These are phyloP conservation scores for Lagodon rhomboides DNA, from an alignment of 2,797 vertebrate species.

Conservation along the genomic window DNA sequence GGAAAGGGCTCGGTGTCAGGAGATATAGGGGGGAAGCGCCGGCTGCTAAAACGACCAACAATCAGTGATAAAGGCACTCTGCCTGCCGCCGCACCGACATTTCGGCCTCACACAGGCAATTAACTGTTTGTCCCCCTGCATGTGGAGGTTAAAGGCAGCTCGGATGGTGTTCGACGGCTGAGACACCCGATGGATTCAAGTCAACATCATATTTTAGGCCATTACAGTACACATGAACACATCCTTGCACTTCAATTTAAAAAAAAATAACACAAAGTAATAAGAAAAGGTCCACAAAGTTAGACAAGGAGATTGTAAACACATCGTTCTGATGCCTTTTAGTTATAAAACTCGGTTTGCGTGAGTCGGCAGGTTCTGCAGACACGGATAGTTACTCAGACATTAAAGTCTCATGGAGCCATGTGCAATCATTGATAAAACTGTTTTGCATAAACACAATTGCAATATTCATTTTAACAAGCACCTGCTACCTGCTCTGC, in stretches of 20 bases:
- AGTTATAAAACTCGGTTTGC: conserved; percentile 21
- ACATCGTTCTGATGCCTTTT: background rate
- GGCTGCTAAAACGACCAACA: conserved; percentile 49
- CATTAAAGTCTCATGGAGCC: conserved; percentile 42
- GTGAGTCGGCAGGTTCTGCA: conserved; percentile 16
- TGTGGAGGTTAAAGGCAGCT: conserved; percentile 25
- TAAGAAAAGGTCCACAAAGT: background rate
- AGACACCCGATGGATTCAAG: conserved; percentile 6
- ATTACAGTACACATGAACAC: too few species aligned
- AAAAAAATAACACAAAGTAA: background rate
- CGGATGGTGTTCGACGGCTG: conserved; percentile 23
- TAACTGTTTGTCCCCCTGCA: conserved; percentile 41
- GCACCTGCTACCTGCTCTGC: conserved; percentile 69
- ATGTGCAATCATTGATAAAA: conserved; percentile 67
- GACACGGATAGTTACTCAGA: conserved; percentile 29
- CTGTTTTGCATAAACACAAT: conserved; percentile 65
- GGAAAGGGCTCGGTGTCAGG: conserved; percentile 54
- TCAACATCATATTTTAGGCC: too few species aligned
- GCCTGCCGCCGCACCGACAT: conserved; percentile 29
- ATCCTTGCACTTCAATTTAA: too few species aligned
- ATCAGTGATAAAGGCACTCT: conserved; percentile 50
- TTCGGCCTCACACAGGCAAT: conserved; percentile 44
- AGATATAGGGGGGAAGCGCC: conserved; percentile 42
- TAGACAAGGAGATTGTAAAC: background rate
- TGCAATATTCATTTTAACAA: conserved; percentile 68